Conservation (phyloP, 92 coral and sea anemone species). For the Scolanthus callimorphus region DNA sequence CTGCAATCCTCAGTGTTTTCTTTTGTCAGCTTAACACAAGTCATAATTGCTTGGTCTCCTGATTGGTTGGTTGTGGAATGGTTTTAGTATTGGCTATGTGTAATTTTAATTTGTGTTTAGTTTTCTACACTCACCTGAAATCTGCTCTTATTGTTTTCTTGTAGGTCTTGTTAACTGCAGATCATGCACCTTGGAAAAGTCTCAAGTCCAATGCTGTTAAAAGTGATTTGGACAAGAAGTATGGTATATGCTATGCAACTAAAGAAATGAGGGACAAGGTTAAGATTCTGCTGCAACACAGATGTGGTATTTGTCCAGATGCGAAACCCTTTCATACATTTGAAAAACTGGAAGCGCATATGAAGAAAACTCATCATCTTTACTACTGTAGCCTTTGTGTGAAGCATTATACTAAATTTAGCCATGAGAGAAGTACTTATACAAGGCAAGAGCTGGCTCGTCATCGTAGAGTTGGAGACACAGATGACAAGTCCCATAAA, state of each 20-base stretch:
- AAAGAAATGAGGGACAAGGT: constrained; percentile 64
- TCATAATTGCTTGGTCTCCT: too few relatives aligned
- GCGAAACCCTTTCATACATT: constrained; percentile 43
- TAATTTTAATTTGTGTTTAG: too few relatives aligned
- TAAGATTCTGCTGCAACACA: constrained; percentile 68
- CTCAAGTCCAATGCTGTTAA: constrained; percentile 6
- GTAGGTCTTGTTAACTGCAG: constrained; percentile 72
- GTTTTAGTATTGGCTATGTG: too few relatives aligned
- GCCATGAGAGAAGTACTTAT: constrained; percentile 78
- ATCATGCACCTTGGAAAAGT: constrained; percentile 35
- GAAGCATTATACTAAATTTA: constrained; percentile 70
- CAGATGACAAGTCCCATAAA: constrained; percentile 82
- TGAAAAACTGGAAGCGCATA: constrained; percentile 65
- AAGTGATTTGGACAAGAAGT: constrained; percentile 25
- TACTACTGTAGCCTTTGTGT: constrained; percentile 84
- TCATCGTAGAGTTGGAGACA: constrained; percentile 86
- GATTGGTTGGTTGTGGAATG: too few relatives aligned
- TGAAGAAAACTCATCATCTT: constrained; percentile 54
- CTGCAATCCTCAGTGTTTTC: too few relatives aligned
- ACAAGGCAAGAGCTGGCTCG: constrained; percentile 69
- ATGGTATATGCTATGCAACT: constrained; percentile 51
- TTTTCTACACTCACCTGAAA: too few relatives aligned
- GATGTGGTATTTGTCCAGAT: constrained; percentile 62
- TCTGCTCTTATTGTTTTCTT: not conserved
- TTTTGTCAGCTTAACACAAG: not conserved